Evolutionary conservation across 2,888 invertebrate species (phyloP), one percentile per base, ranked within the genome.

Genomic region (Thelaira solivaga): DNA sequence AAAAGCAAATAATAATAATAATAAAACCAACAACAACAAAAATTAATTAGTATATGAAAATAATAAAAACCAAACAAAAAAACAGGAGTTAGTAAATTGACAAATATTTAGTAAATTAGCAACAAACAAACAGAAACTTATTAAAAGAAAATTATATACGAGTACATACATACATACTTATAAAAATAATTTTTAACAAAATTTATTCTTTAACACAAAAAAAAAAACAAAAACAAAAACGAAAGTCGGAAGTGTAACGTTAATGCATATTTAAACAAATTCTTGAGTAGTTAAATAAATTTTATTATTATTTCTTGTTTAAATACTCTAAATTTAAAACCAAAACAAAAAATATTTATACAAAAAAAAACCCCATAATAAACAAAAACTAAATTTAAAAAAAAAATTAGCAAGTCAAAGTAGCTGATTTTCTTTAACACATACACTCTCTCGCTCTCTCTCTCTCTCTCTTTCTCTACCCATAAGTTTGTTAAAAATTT

Each of bases 231-330:
- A 31, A 62, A 41, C 26, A 34, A 62, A 59, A n/a, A n/a, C n/a
- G n/a, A n/a, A n/a, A n/a, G n/a, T n/a, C n/a, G n/a, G n/a, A n/a
- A n/a, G n/a, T n/a, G 4, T 13, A 49, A 43, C 13, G 41, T 53
- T 68, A 47, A 62, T 39, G n/a, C n/a, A 67, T 20, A 55, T 34
- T 65, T 31, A 49, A 61, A 45, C 7, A 41, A 29, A 55, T 57
- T 65, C 53, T 61, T 67, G 20, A 47, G 45, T 68, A 75, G 74
- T 39, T 64, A 55, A 61, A 75, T 53, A 53, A 61, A 53, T 61
- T 65, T 59, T 74, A 59, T 72, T 20, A 45, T 53, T 47, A n/a
- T n/a, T 72, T 55, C 62, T 29, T 55, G 16, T 36, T 45, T 55
- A 47, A 55, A 41, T 22, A 53, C n/a, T 20, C 2, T 22, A 31